Evolutionary conservation across 2,797 vertebrate species (phyloP).

Genomic region (Sebastes steindachneri): DNA sequence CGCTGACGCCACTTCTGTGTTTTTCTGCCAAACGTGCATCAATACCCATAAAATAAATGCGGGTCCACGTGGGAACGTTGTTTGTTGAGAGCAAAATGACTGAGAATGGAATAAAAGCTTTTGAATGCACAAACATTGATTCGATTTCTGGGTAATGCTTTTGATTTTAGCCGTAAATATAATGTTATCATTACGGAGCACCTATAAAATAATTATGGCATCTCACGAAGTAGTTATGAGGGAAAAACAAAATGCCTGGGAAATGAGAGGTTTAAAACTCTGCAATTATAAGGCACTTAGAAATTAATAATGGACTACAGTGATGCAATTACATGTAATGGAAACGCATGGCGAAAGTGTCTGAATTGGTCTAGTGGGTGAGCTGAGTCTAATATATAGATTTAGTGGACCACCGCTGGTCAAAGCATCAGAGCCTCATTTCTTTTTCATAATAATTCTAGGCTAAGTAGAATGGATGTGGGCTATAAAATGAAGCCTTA

Average conservation of each 20-base stretch:
- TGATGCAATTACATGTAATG: background rate
- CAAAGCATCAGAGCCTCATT: background rate
- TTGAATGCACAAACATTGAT: background rate
- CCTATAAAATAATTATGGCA: background rate
- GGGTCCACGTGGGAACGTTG: background rate
- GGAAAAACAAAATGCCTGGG: background rate
- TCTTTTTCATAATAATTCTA: background rate
- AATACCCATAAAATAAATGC: conserved; percentile 12
- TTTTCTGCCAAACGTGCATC: conserved; percentile 8
- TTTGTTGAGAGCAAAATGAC: background rate
- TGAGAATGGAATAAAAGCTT: background rate
- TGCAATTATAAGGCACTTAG: background rate
- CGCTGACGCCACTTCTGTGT: conserved; percentile 1
- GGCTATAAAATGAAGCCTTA: background rate
- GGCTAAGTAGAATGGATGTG: background rate
- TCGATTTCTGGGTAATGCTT: background rate
- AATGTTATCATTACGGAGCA: background rate
- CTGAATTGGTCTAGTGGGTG: background rate
- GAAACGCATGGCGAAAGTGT: background rate
- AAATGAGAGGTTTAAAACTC: background rate
- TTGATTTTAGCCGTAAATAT: background rate
- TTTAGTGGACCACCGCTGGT: background rate
- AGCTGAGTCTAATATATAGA: background rate
- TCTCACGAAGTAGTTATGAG: background rate
- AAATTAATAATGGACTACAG: background rate